These are phyloP conservation scores for Enteromius afrohamiltoni DNA, from an alignment of 2,797 vertebrate genomes.

Conservation along the genomic window DNA sequence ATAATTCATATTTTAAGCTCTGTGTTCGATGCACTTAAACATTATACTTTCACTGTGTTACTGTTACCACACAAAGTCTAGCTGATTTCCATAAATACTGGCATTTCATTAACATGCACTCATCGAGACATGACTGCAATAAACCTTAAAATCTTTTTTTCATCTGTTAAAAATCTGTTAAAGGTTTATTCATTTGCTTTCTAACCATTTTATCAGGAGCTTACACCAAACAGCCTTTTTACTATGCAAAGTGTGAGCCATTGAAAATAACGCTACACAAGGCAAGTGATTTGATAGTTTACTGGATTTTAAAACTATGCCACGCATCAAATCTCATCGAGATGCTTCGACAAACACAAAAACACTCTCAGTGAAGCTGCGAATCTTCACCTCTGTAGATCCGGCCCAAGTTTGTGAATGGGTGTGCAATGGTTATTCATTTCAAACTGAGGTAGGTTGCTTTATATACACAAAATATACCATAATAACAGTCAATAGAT, in stretches of 20 bases:
- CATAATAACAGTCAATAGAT: not conserved
- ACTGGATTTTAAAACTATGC: not conserved
- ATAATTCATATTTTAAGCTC: not conserved
- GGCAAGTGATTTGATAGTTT: slow-evolving; percentile 11
- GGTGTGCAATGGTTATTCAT: not conserved
- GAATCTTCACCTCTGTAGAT: not conserved
- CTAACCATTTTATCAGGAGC: not conserved
- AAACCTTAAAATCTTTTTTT: not conserved
- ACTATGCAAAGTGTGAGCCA: slow-evolving; percentile 9
- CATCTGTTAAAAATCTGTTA: not conserved
- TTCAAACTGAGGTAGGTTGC: not conserved
- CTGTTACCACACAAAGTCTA: not conserved
- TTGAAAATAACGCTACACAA: not conserved
- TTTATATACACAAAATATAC: not conserved
- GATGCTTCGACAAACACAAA: not conserved
- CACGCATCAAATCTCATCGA: not conserved
- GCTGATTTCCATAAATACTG: not conserved
- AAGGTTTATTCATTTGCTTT: not conserved
- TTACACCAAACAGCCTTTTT: not conserved
- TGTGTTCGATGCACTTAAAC: not conserved
- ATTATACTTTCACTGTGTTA: not conserved
- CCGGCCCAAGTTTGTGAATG: not conserved
- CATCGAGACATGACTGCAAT: not conserved
- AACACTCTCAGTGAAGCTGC: not conserved
- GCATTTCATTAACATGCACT: not conserved